A percentile compares a stretch with the other conserved stretches of the same genome.
Conservation (phyloP, 2,113 vertebrate species). For the Hydropotes inermis region DNA sequence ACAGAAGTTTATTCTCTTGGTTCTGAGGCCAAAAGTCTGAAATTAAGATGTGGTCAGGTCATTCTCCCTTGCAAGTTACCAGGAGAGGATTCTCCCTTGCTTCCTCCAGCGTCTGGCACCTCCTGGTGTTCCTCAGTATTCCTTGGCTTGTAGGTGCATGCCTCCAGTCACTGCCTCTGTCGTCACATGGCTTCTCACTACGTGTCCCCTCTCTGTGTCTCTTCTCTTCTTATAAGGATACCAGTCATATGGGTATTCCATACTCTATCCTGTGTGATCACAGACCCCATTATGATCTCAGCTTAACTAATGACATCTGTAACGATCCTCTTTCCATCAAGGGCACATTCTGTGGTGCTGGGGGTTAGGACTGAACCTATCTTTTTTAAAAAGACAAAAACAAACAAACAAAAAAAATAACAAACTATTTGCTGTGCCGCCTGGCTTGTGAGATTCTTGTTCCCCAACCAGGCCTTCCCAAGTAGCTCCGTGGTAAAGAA, state of each 20-base stretch:
- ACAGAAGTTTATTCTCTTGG: background rate
- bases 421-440: background rate
- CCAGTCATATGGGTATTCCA: fast-evolving
- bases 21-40: background rate
- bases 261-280: background rate
- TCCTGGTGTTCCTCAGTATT: background rate
- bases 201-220: background rate
- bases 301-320: background rate
- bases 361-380: background rate
- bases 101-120: background rate
- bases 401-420: background rate
- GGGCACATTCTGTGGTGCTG: background rate
- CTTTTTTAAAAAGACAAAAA: background rate
- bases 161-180: background rate
- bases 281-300: too few relatives aligned
- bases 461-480: background rate
- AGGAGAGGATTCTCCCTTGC: background rate
- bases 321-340: background rate
- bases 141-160: too few relatives aligned
- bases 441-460: background rate
- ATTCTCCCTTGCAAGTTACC: background rate
- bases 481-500: background rate
- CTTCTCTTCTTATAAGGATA: background rate
- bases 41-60: background rate
- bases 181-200: background rate